Base-by-base conservation (phyloP, 2,888 invertebrate species). In the Conomelus anceps region DNA sequence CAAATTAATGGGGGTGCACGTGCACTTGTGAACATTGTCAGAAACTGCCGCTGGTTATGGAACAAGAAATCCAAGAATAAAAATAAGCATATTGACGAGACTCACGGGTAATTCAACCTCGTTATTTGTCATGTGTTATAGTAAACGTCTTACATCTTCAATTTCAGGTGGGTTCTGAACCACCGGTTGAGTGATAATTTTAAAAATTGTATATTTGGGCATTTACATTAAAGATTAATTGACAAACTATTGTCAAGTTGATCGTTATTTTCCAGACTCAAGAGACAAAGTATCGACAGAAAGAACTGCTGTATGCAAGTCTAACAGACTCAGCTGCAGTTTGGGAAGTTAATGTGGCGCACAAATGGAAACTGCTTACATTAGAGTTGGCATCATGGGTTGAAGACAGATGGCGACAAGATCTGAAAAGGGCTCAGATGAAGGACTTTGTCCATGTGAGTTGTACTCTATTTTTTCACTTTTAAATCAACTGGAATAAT, bases 291-390 rank as follows among this genome's bases (percentile, higher is more conserved):
- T n/a, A 63, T 1, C 63, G 63, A 7, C 63, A 63, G n/a, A 63
- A 63, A 63, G 97, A 97, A 93, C 94, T 97, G 88, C 94, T 96
- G 0, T 96, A 96, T 91, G 92, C 95, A 0, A 96, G 96, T 91
- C 91, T 97, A 22, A 94, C 95, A 0, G 96, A 96, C 92, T 95
- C 96, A 0, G 95, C 97, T 0, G 96, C 97, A 0, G 94, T 96
- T 90, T 97, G 97, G 97, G 97, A 97, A 93, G 96, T 97, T 0
- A 96, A 96, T 92, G 96, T 97, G 0, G 96, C 96, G 22, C 96
- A 96, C 91, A 95, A 95, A 92, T 97, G 97, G 97, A 97, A 97
- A 92, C 95, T 96, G 34, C 93, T 97, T 1, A 96, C 96, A 0
- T 94, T 97, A 29, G 97, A 97, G 92, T 92, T 97, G 23, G 96